Evolutionary conservation across 2,888 invertebrate genomes (phyloP), one percentile per base, ranked within the genome.

Genomic region (Scaptomyza tumidula): DNA sequence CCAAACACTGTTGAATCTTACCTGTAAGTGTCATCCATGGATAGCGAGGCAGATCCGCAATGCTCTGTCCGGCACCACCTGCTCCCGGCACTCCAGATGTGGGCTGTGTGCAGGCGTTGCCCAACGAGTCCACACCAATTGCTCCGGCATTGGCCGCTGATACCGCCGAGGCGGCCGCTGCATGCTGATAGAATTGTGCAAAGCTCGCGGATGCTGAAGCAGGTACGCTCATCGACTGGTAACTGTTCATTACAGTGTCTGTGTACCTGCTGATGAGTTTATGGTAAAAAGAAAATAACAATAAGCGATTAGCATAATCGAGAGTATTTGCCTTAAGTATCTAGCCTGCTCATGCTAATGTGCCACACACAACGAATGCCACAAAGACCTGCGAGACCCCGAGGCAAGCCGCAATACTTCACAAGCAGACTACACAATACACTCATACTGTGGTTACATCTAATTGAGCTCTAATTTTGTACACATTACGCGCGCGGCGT

Each of bases 21-120:
- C 98, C 98, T 94, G 98, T 97, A 93, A 98, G 97, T 91, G 97
- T 97, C 97, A 98, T 98, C 98, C 98, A 98, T 52, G 98, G 98
- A 93, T 98, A 98, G 91, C 98, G 95, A 61, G 98, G 97, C 92
- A 98, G 96, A 93, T 98, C 98, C 53, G 97, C 97, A 91, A 98
- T 95, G 64, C 97, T 96, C 92, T 97, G 97, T 72, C 96, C 96
- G 69, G 96, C 95, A 24, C 92, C 92, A 16, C 92, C 92, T 44
- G 92, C 89, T 6, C 83, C 83, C 64, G 95, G 93, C 68, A 94
- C 93, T 49, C 93, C 93, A 50, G 94, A 93, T 84, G 95, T 94
- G 69, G 95, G 94, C 91, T 96, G 96, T 74, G 95, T 94, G 93
- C 97, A 97, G 60, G 95, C 95, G 84, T 95, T 95, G 72, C 97